Evolutionary conservation across 1,140 invertebrate species (phyloP).

Genomic region (Dryas iulia): DNA sequence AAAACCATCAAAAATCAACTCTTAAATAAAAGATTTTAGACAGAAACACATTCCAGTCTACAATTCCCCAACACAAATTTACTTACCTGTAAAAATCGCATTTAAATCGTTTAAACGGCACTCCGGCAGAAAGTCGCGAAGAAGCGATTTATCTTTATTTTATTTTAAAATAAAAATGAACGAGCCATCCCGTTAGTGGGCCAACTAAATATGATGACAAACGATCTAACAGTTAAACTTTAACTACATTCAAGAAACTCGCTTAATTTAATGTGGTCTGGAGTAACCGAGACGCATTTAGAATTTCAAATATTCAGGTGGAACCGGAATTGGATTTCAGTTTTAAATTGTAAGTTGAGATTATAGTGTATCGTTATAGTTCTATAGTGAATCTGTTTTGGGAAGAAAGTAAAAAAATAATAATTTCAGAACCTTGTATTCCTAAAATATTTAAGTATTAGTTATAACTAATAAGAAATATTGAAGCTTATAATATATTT

Average conservation of each 20-base stretch:
- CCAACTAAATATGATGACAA: conserved; percentile 42
- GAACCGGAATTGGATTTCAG: conserved; percentile 11
- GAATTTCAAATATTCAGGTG: conserved; percentile 29
- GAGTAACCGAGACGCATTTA: conserved; percentile 30
- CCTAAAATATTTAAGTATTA: too few species aligned
- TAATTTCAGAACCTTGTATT: too few species aligned
- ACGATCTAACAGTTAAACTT: conserved; percentile 37
- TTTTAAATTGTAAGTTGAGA: not conserved
- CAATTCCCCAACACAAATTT: not conserved
- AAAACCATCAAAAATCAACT: too few species aligned
- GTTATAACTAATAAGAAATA: too few species aligned
- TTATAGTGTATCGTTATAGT: not conserved
- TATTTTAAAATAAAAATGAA: conserved; percentile 43
- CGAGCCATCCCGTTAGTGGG: conserved; percentile 32
- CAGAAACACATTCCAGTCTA: too few species aligned
- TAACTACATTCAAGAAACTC: conserved; percentile 32
- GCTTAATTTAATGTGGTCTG: conserved; percentile 33
- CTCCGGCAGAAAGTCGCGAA: conserved; percentile 8
- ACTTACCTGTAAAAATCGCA: not conserved
- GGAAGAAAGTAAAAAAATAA: too few species aligned
- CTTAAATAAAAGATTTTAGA: too few species aligned
- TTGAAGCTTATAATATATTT: too few species aligned
- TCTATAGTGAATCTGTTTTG: too few species aligned
- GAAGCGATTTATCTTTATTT: conserved; percentile 40
- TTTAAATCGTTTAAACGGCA: conserved; percentile 7